These are phyloP conservation scores for Heteropelma amictum DNA, from an alignment of 2,888 invertebrate genomes.

Conservation along the genomic window DNA sequence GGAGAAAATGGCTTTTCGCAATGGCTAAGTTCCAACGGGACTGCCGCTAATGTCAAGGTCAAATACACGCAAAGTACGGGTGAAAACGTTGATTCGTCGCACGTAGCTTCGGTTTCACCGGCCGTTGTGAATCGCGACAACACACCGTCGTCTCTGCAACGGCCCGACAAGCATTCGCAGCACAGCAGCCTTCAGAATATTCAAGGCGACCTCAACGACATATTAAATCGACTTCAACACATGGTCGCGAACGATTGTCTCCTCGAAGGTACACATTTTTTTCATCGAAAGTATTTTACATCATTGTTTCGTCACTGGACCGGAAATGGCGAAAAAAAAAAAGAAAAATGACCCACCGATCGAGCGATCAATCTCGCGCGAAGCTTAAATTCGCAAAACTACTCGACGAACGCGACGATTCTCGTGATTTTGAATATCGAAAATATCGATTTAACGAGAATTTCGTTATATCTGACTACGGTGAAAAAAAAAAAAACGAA, in stretches of 20 bases:
- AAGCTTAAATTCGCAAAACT: too few species aligned
- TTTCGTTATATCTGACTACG: too few species aligned
- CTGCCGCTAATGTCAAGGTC: constrained; percentile 59
- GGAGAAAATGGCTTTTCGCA: constrained; percentile 74
- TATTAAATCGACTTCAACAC: constrained; percentile 84
- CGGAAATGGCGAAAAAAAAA: neutral
- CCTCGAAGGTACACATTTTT: constrained; percentile 80
- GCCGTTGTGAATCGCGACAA: constrained; percentile 69
- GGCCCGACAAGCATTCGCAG: constrained; percentile 74
- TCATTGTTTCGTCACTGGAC: too few species aligned
- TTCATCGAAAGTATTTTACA: neutral
- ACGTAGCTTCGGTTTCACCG: constrained; percentile 64
- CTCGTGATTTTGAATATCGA: too few species aligned
- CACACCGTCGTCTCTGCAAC: constrained; percentile 72
- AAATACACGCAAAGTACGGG: constrained; percentile 50
- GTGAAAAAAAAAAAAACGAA: too few species aligned
- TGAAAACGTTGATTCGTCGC: constrained; percentile 54
- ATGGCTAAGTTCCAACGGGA: constrained; percentile 68
- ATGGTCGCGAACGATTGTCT: constrained; percentile 85
- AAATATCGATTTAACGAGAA: too few species aligned
- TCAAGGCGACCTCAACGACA: constrained; percentile 85
- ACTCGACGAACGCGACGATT: too few species aligned
- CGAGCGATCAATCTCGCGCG: too few species aligned
- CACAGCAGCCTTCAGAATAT: constrained; percentile 78
- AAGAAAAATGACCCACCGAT: too few species aligned